These are phyloP conservation scores for Ginglymostoma cirratum DNA, from an alignment of 2,113 vertebrate genomes.

Conservation along the genomic window DNA sequence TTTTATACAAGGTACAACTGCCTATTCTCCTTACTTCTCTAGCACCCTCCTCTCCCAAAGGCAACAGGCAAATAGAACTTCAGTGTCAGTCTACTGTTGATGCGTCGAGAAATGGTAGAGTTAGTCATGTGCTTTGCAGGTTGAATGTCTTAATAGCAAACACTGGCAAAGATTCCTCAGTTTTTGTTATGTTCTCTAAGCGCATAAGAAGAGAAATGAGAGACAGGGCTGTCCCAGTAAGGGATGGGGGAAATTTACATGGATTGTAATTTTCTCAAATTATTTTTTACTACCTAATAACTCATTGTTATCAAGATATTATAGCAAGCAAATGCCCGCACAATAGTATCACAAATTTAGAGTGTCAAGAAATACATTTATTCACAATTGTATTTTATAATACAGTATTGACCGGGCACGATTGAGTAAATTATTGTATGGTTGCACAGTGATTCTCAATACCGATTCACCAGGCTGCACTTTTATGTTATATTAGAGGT, in stretches of 20 bases:
- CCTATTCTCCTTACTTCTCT: not conserved
- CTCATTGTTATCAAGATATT: not conserved
- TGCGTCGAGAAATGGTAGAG: not conserved
- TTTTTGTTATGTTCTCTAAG: not conserved
- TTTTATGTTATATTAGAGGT: not conserved
- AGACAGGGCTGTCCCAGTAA: not conserved
- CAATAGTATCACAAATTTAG: not conserved
- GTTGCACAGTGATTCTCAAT: not conserved
- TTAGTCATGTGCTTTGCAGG: not conserved
- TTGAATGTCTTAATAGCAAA: not conserved
- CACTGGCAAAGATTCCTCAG: not conserved
- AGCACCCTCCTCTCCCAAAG: not conserved
- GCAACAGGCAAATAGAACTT: not conserved
- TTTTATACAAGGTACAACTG: not conserved
- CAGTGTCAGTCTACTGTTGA: not conserved
- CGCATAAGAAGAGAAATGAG: not conserved
- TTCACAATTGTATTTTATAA: not conserved
- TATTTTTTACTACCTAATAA: not conserved
- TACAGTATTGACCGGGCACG: not conserved
- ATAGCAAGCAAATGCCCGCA: not conserved
- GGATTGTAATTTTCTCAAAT: not conserved
- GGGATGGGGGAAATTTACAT: not conserved
- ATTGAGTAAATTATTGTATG: not conserved
- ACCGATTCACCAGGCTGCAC: not conserved
- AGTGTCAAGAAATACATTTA: not conserved